Base-by-base conservation (phyloP, 2,113 vertebrate species). In the Sinocyclocheilus grahami region DNA sequence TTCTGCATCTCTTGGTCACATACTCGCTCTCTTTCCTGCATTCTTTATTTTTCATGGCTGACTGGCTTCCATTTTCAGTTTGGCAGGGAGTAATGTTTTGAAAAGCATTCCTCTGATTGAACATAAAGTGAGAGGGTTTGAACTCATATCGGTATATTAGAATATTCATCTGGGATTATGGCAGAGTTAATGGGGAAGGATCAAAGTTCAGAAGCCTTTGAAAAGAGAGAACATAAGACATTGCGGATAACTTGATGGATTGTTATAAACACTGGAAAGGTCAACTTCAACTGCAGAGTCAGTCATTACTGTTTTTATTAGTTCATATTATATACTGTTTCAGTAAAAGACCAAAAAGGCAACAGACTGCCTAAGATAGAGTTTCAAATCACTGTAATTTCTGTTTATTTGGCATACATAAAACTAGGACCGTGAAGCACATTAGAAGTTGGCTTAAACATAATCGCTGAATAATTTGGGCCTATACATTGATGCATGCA, bases 91-190 rank as follows among this genome's bases (percentile, higher is more conserved):
- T 86, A 51, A 46, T 62, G 82, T 90, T 93, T 92, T 91, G 85
- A 92, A 92, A 90, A 87, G 89, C 90, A 87, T 92, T 92, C 89
- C 86, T 82, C 67, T 88, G 90, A 91, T 93, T 89, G 91, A 92
- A 91, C 88, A 92, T 90, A 86, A 87, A 84, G 87, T 58, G 69
- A 91, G 63, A 77, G 76, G 88, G 91, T 93, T 90, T 90, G 88
- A 90, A 83, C 90, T 87, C 86, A 62, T 58, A 86, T 82, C 80
- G 27, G 77, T 88, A 82, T 80, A 90, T 90, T 91, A 91, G 86
- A 90, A 88, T 86, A 46, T 71, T 93, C 89, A 92, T 93, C 86
- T 90, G 91, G 87, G 89, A 93, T 93, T 92, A 91, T 89, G 82
- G 74, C 84, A 85, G 89, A 84, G 78, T 84, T 88, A 88, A 83